phyloP scores from a whole-genome alignment of 2,888 invertebrate genomes.

The Lampropteryx suffumata region DNA sequence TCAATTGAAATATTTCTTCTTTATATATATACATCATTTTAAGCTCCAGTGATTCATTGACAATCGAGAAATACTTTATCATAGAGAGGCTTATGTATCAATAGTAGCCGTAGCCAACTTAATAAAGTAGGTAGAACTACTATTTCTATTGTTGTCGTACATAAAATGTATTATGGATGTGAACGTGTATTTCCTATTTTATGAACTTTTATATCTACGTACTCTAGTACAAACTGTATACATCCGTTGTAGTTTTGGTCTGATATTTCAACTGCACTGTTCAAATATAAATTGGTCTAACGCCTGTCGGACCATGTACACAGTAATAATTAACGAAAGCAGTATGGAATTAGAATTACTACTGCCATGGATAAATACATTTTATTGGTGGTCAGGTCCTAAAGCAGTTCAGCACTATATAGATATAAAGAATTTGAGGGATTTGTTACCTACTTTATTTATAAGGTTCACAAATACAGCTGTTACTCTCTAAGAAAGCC shows the following conservation, averaged over 20 bases:
- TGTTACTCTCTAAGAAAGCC: too few species aligned
- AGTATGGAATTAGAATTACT: too few species aligned
- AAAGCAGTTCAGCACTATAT: too few species aligned
- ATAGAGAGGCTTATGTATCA: slow-evolving; percentile 14
- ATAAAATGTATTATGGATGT: slow-evolving; percentile 17
- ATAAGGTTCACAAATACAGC: too few species aligned
- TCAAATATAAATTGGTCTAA: too few species aligned
- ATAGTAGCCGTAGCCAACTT: slow-evolving; percentile 9
- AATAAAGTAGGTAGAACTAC: slow-evolving; percentile 15
- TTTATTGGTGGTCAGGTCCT: too few species aligned
- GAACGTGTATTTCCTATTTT: slow-evolving; percentile 2
- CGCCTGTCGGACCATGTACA: too few species aligned
- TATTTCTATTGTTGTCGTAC: slow-evolving; percentile 14
- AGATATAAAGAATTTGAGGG: too few species aligned
- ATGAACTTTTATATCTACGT: slow-evolving; percentile 2
- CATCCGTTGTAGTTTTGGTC: neutral
- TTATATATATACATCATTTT: slow-evolving; percentile 34
- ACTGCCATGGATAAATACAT: too few species aligned
- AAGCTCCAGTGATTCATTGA: slow-evolving; percentile 33
- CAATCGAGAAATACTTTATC: slow-evolving; percentile 26
- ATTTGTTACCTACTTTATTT: too few species aligned
- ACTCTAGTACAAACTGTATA: neutral
- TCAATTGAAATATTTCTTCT: slow-evolving; percentile 35
- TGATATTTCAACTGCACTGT: too few species aligned
- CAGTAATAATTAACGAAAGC: too few species aligned